phyloP scores from a whole-genome alignment of 2,888 invertebrate genomes.

The Macropis europaea region DNA sequence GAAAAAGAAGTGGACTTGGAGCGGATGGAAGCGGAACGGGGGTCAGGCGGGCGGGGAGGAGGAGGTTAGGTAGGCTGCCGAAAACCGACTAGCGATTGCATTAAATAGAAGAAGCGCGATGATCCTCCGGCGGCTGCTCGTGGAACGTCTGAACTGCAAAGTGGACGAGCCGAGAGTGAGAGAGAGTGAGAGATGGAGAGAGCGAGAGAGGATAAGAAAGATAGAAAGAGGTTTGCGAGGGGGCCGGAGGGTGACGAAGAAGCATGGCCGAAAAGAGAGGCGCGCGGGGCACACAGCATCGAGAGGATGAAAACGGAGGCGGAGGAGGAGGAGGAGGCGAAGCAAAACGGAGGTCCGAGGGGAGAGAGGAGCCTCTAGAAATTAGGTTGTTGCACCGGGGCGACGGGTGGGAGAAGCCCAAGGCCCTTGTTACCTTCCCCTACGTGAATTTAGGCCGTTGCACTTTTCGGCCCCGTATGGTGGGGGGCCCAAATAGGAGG shows the following conservation, averaged over 20 bases:
- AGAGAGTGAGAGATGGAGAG: constrained; percentile 2
- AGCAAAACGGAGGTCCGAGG: constrained; percentile 38
- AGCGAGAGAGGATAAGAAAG: background rate
- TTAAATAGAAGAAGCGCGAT: constrained; percentile 73
- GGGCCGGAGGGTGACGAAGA: constrained; percentile 37
- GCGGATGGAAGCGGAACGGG: constrained; percentile 49
- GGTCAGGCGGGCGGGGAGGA: constrained; percentile 9
- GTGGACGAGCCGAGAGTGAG: constrained; percentile 34
- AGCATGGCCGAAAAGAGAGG: constrained; percentile 29
- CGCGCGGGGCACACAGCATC: constrained; percentile 39
- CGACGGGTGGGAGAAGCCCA: constrained; percentile 72
- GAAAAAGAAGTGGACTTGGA: constrained; percentile 46
- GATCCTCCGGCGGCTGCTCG: constrained; percentile 54
- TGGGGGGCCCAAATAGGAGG: constrained; percentile 78
- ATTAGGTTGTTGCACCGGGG: constrained; percentile 80
- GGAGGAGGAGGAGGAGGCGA: constrained; percentile 39
- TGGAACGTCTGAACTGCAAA: constrained; percentile 50
- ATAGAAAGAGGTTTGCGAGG: constrained; percentile 16
- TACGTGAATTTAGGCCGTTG: constrained; percentile 79
- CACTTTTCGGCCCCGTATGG: constrained; percentile 78
- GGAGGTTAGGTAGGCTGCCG: constrained; percentile 62
- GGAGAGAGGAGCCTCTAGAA: constrained; percentile 76
- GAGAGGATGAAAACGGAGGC: constrained; percentile 54
- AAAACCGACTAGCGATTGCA: constrained; percentile 78
- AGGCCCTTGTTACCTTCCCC: constrained; percentile 78